Base-by-base conservation (phyloP, 2,113 vertebrate species). In the Myotis davidii region DNA sequence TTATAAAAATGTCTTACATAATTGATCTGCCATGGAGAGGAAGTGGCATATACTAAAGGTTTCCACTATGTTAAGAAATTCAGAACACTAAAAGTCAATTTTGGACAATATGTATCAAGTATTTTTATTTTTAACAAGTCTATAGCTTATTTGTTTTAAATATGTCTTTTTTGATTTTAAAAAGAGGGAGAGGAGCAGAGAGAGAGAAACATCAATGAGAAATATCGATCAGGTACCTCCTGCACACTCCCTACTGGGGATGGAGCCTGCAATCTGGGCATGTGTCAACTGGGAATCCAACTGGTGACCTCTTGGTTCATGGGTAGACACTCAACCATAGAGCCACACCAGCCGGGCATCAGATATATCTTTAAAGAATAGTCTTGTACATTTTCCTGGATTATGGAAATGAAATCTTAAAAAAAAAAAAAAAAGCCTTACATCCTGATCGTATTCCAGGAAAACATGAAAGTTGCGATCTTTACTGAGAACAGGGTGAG, bases 381-480 rank as follows among this genome's bases (percentile, higher is more conserved):
- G 48, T 86, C 39, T 56, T 50, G 61, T 84, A 74, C 88, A 85
- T 70, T 89, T 95, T 91, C 52, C 78, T 11, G 6, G 34, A 77
- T 0, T 18, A 72, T 45, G 6, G 25, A 96, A 97, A 96, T 45
- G 25, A 82, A 59, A 79, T 25, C 32, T 32, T 6, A 27, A 9
- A 23, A 23, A 72, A 81, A 91, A 86, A 6, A 21, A 72, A 81
- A 91, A 86, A 6, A 91, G 85, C 54, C 99, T 99, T 98, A 99
- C 99, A 98, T 99, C 99, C 98, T 99, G 99, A 96, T 99, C 99
- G 95, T 99, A 99, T 97, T 99, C 99, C 98, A 99, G 98, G 96
- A 99, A 99, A 98, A 99, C 99, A 94, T 99, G 99, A 96, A 99
- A 99, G 98, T 99, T 99, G 97, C 98, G 99, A 97, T 99, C 99